These are phyloP conservation scores for Baccha elongata DNA, from an alignment of 2,888 invertebrate species.

Conservation along the genomic window DNA sequence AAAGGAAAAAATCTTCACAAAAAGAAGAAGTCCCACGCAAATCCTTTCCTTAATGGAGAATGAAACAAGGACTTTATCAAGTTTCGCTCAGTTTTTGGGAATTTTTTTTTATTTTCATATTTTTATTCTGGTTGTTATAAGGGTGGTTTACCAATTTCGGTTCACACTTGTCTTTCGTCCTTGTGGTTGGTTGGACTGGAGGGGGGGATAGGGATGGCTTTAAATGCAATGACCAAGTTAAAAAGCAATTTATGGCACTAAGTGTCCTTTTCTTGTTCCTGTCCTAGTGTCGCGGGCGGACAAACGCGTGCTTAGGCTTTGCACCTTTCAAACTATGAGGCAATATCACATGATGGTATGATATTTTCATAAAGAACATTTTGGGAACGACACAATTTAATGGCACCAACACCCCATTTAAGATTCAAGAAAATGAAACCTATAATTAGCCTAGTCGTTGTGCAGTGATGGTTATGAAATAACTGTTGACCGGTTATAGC, in stretches of 20 bases:
- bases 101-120: conserved; percentile 17
- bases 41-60: conserved; percentile 73
- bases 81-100: conserved; percentile 49
- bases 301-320: conserved; percentile 23
- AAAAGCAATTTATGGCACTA: conserved; percentile 61
- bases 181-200: not conserved
- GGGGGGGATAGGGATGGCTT: no score
- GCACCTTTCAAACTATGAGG: conserved; percentile 12
- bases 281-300: conserved; percentile 9
- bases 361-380: conserved; percentile 8
- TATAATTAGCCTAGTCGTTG: conserved; percentile 66
- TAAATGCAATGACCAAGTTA: conserved; percentile 55
- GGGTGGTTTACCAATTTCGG: conserved; percentile 53
- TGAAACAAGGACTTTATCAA: conserved; percentile 72
- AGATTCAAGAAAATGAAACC: conserved; percentile 39
- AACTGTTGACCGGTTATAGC: not conserved
- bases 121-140: conserved; percentile 29
- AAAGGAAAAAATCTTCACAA: conserved; percentile 42
- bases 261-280: conserved; percentile 41
- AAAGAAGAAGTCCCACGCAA: conserved; percentile 67
- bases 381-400: conserved; percentile 19
- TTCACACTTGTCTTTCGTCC: conserved; percentile 44
- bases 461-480: conserved; percentile 30
- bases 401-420: no score
- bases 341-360: conserved; percentile 1